Percentiles rank a stretch among this genome's conserved stretches.
Conservation (phyloP, 2,797 vertebrate species). For the Coluber constrictor region DNA sequence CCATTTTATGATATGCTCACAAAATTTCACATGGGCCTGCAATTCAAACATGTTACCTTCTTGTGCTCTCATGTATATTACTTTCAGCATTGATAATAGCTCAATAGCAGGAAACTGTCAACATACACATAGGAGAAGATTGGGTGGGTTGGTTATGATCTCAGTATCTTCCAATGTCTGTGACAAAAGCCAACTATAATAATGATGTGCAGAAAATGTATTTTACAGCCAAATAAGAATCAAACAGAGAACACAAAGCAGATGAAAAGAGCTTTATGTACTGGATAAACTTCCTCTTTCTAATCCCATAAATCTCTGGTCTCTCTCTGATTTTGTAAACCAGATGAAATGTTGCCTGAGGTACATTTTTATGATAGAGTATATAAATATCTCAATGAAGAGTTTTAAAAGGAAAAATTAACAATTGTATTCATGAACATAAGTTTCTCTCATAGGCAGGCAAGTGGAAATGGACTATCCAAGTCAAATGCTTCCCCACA, state of each 20-base stretch:
- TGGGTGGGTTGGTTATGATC: background rate
- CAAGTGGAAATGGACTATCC: background rate
- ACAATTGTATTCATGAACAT: background rate
- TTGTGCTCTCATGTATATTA: background rate
- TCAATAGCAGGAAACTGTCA: background rate
- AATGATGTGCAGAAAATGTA: background rate
- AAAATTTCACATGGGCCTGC: background rate
- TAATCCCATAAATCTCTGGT: constrained; percentile 27
- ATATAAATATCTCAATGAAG: constrained; percentile 9
- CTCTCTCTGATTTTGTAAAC: constrained; percentile 5
- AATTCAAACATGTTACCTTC: background rate
- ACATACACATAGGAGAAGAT: background rate
- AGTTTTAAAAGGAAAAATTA: background rate
- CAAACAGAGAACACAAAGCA: constrained; percentile 13
- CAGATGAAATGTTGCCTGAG: constrained; percentile 11
- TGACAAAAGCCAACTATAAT: constrained; percentile 10
- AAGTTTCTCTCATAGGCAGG: background rate
- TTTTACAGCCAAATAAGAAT: constrained; percentile 18
- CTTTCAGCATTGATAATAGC: background rate
- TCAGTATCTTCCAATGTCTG: background rate
- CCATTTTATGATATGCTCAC: background rate
- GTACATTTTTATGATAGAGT: constrained; percentile 1
- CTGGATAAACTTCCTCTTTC: constrained; percentile 23
- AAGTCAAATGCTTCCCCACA: background rate
- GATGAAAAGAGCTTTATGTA: constrained; percentile 10